A percentile compares a stretch with the other conserved stretches of the same genome.
Evolutionary conservation across 2,113 vertebrate species (phyloP).

Genomic region (Sporophila hypoxantha): DNA sequence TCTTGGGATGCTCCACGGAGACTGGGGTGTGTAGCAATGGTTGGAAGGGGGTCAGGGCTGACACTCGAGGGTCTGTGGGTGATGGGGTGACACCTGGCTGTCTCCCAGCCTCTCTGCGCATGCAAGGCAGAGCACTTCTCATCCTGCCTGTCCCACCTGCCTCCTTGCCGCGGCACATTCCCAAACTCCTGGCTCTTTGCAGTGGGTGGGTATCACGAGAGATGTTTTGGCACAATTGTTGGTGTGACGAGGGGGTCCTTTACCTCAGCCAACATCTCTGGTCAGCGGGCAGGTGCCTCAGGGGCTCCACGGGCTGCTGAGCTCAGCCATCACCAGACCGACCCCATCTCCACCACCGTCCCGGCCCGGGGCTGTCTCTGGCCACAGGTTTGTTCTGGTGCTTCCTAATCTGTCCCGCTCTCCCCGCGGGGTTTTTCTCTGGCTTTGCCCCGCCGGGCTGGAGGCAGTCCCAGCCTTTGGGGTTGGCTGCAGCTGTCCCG

Average conservation of each 20-base stretch:
- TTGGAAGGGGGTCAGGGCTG: background rate
- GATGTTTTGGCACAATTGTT: rapidly evolving
- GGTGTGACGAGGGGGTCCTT: rapidly evolving
- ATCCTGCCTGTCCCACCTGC: background rate
- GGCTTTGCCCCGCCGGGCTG: background rate
- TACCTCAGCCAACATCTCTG: background rate
- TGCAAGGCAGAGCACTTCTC: background rate
- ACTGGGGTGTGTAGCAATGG: background rate
- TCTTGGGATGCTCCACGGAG: background rate
- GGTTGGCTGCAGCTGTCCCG: background rate
- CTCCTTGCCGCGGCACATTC: background rate
- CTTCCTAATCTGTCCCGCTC: background rate
- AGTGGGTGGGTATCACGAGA: background rate
- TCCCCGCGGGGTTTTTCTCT: background rate
- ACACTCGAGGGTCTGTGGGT: background rate
- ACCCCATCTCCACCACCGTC: background rate
- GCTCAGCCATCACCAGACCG: background rate
- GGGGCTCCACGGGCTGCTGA: rapidly evolving
- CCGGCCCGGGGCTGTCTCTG: rapidly evolving
- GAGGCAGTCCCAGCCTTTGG: background rate
- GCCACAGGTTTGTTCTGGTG: background rate
- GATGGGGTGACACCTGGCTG: background rate
- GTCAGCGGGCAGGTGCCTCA: background rate
- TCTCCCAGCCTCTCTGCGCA: background rate
- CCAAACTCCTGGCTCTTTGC: background rate